Base-by-base conservation (phyloP, 2,113 vertebrate genomes). In the Triplophysa dalaica region DNA sequence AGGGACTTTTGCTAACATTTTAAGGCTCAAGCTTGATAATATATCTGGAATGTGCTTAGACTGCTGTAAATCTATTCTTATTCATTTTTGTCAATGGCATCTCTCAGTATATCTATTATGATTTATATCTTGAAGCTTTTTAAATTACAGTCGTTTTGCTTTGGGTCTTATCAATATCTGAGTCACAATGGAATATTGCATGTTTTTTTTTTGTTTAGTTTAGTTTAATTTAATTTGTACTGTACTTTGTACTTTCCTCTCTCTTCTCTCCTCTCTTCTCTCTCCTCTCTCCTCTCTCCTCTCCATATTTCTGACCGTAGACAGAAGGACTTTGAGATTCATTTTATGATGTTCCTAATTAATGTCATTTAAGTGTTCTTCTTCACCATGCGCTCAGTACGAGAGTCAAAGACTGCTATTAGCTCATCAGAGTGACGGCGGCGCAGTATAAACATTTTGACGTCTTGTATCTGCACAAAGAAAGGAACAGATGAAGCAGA, bases 351-450 rank as follows among this genome's bases (percentile, higher is more conserved):
- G 70, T 61, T 60, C 21, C n/a, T 82, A 38, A 84, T 81, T 74
- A 65, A 77, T 67, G 68, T 73, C 52, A 69, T 79, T 80, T 68
- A 64, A 78, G 70, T 74, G 10, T 70, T 19, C 66, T 24, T 61
- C 14, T 12, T 16, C 33, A 33, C 70, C 63, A 48, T 54, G 29
- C 61, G 58, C 10, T 68, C 61, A 24, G 41, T 73, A 64, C 63
- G n/a, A 63, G 50, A 78, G 79, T 84, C 82, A 78, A 78, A 75
- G 63, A 50, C 63, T 77, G 41, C 74, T 80, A 58, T 83, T 83
- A 83, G 58, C 77, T 80, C 77, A 80, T 81, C 68, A 82, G 62
- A 84, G 77, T 70, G 70, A 76, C 69, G 72, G 70, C 81, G 65
- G 73, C 17, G 8, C 60, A 61, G 63, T 79, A 68, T 84, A 82